phyloP scores from a whole-genome alignment of 2,797 vertebrate species.

The Cirrhinus mrigala region DNA sequence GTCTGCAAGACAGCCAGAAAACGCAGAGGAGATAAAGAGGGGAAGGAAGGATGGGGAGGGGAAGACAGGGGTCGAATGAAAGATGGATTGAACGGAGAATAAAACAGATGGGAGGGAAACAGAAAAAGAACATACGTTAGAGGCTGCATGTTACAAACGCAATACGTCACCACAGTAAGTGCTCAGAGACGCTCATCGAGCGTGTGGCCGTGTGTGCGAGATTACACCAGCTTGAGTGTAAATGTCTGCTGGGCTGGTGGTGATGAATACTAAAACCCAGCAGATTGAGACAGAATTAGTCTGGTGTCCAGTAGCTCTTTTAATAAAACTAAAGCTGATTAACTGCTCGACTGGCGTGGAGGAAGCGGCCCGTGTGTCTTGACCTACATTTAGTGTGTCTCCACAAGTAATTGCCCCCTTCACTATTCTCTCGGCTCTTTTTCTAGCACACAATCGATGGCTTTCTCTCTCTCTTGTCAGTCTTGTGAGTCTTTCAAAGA shows the following conservation, averaged over 20 bases:
- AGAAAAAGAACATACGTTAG: conserved; percentile 34
- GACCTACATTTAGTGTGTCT: conserved; percentile 66
- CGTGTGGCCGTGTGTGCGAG: conserved; percentile 12
- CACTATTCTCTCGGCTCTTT: conserved; percentile 7
- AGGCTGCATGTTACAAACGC: conserved; percentile 36
- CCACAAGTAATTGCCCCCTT: conserved; percentile 56
- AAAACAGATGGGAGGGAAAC: conserved; percentile 51
- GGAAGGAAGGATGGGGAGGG: conserved; percentile 48
- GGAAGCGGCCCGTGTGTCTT: conserved; percentile 58
- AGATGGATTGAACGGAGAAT: conserved; percentile 40
- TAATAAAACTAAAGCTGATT: conserved; percentile 65
- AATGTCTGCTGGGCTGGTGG: conserved; percentile 34
- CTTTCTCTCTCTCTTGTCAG: conserved; percentile 38
- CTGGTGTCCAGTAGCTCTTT: conserved; percentile 57
- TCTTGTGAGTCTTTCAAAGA: conserved; percentile 26
- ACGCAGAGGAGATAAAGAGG: conserved; percentile 43
- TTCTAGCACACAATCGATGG: conserved; percentile 52
- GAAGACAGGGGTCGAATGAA: conserved; percentile 21
- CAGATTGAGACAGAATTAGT: conserved; percentile 61
- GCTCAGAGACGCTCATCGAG: conserved; percentile 1
- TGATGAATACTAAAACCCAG: conserved; percentile 51
- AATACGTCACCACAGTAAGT: not conserved
- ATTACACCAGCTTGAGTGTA: conserved; percentile 37
- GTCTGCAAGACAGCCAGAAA: conserved; percentile 54
- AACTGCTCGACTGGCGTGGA: conserved; percentile 49